Base-by-base conservation (phyloP, 1,140 invertebrate species). In the Nylanderia fulva region DNA sequence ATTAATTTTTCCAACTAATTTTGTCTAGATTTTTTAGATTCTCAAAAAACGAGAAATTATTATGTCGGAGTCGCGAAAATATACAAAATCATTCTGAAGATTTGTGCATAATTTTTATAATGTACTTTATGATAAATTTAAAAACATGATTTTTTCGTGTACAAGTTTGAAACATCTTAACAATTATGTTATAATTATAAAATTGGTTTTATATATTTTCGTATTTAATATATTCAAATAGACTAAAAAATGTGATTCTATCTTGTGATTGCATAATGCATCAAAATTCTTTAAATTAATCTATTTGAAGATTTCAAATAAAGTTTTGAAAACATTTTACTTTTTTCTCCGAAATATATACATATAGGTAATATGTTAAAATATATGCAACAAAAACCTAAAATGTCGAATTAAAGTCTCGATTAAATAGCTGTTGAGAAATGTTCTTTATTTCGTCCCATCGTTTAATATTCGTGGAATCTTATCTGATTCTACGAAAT, bases 401-500 rank as follows among this genome's bases (percentile, higher is more conserved):
- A 36, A 27, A 39, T 11, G 21, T 66, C n/a, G 21, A 48, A 54
- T 68, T 9, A 9, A 36, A 15, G 21, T 21, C 9, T 79, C 33
- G 52, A 7, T 6, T 13, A 42, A 76, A n/a, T 61, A 75, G 9
- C 13, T 11, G 8, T 9, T 39, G 27, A 68, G 36, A 24, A 29
- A 11, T 33, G 18, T 60, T 21, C 0, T 24, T 8, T 15, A 48
- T 61, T 76, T 84, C 29, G 39, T 13, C 13, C 42, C 33, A 45
- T n/a, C n/a, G 18, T 60, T n/a, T 15, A 33, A 42, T 83, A 24
- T 58, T 58, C 45, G 13, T 18, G 5, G 2, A 21, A 76, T 63
- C 21, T 52, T 63, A 84, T 84, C 56, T 63, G 0, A 15, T 76
- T 84, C 29, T 11, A 18, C 21, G 71, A 84, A 84, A 84, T 61